Evolutionary conservation across 2,888 invertebrate species (phyloP), one percentile per base, ranked within the genome.

Genomic region (Cepaea hortensis): DNA sequence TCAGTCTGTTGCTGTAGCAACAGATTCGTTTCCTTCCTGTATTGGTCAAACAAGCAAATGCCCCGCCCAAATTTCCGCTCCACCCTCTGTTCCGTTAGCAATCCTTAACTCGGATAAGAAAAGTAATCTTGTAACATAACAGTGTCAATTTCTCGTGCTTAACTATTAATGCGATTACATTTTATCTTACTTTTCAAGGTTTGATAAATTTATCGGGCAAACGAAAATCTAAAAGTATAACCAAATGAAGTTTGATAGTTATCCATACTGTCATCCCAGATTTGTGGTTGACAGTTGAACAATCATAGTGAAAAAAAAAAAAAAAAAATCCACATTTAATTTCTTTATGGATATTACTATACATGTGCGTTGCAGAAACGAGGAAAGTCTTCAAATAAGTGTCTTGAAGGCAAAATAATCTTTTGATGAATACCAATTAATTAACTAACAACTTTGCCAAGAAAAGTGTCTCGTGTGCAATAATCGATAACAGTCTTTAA

Each of bases 11-110:
- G 48, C 84, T 48, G 76, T 76, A 73, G 84, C 68, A 84, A 84
- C 84, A 9, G 50, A 84, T 62, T 84, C 23, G 76, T 50, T 84
- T 84, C 84, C 84, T 84, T 84, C 84, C 84, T 84, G 84, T 75
- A 84, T 84, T 84, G 84, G 84, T 6, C 84, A 35, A 75, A 35
- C 61, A 4, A n/a, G 7, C 13, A 9, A 48, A 50, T n/a, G 20
- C 75, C 83, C 75, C 81, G 73, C 83, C 83, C 83, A 62, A 5
- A 46, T 83, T 73, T 75, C 83, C 73, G 73, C 83, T 35, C 83
- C 83, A 62, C 83, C 82, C 46, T 61, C 62, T 73, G 5, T 13
- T 20, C 15, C n/a, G 61, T 23, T 46, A 50, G 35, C 18, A 75
- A 61, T 18, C 23, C 13, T 35, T 23, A 72, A 82, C 62, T 72